Base-by-base conservation (phyloP, 2,113 vertebrate species). In the Setophaga coronata region DNA sequence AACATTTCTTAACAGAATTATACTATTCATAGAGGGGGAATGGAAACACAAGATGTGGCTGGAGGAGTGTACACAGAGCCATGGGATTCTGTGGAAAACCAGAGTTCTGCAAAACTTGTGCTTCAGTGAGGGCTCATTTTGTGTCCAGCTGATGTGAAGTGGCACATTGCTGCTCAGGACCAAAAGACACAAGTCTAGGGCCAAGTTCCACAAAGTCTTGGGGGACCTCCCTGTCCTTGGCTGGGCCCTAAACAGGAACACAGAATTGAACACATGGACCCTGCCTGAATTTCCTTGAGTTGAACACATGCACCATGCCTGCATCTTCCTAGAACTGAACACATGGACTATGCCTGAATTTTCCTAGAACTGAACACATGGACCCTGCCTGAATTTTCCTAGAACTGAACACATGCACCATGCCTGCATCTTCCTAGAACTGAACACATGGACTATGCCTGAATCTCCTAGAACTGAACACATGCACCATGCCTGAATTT, bases 121-220 rank as follows among this genome's bases (percentile, higher is more conserved):
- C 15, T 72, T 78, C 48, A 43, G 33, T 1, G 0, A 66, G 42
- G 64, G 19, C 57, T 89, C 0, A 0, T 28, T 47, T n/a, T 29
- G 58, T 13, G n/a, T 34, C 17, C 53, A 34, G 70, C 36, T 6
- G 9, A 66, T 25, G 48, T 0, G 0, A 87, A 29, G 7, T 2
- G 2, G 69, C 50, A 73, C 43, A 6, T 48, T 34, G 19, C 34
- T 60, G 65, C 65, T 82, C 3, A 33, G 54, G 45, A 56, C 17
- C 21, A 26, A 51, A 48, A 43, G 28, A 34, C 0, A 26, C 29
- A 70, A 57, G 2, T 6, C 61, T 31, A 45, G 65, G 38, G 31
- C n/a, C n/a, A 50, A 53, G 25, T 16, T 38, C n/a, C 1, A 1
- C 1, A 7, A 69, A 67, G 36, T 42, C 38, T 84, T 1, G 0